Evolutionary conservation across 2,797 vertebrate genomes (phyloP).

Genomic region (Lepus oiostolus): DNA sequence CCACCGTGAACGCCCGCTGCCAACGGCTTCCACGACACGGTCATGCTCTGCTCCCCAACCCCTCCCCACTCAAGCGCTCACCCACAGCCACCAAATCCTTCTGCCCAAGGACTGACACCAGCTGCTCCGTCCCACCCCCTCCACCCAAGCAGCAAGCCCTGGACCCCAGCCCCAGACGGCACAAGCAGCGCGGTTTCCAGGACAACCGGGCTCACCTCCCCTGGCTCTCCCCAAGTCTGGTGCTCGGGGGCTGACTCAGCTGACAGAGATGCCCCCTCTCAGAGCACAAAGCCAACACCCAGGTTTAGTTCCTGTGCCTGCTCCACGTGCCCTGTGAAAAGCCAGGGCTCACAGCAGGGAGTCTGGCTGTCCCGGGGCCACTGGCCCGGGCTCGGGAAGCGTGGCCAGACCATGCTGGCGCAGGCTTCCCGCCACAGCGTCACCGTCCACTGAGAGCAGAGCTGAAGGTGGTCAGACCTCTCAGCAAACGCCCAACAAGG

Average conservation of each 20-base stretch:
- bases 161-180: neutral
- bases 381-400: neutral
- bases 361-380: neutral
- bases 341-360: neutral
- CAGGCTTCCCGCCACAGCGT: neutral
- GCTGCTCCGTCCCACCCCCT: neutral
- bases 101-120: neutral
- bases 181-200: accelerated
- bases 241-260: accelerated
- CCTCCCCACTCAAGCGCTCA: accelerated
- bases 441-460: neutral
- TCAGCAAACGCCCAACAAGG: neutral
- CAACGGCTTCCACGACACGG: neutral
- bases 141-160: neutral
- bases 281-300: neutral
- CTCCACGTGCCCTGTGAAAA: neutral
- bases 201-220: neutral
- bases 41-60: accelerated
- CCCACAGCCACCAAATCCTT: accelerated
- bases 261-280: constrained; percentile 22
- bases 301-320: neutral
- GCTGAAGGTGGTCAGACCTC: neutral
- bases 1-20: neutral
- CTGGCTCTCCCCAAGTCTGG: neutral
- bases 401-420: neutral